phyloP scores from a whole-genome alignment of 2,113 vertebrate genomes.

The Spea bombifrons region DNA sequence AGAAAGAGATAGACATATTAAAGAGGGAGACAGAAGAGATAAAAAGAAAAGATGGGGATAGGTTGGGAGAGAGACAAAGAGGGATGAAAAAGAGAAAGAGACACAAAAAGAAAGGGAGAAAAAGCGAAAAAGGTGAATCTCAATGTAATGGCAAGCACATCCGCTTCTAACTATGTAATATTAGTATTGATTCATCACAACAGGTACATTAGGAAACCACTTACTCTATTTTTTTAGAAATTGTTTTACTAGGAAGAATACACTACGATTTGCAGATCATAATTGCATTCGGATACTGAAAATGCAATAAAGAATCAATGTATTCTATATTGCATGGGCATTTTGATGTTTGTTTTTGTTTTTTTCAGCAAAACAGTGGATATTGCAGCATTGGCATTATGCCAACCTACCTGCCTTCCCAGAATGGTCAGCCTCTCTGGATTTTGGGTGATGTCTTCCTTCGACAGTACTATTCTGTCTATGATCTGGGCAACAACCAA shows the following conservation, averaged over 20 bases:
- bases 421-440: constrained; percentile 60
- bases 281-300: neutral
- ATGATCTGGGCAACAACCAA: constrained; percentile 56
- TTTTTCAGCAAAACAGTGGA: constrained; percentile 47
- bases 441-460: constrained; percentile 68
- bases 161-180: too few relatives aligned
- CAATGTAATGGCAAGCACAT: too few relatives aligned
- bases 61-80: too few relatives aligned
- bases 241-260: neutral
- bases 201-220: too few relatives aligned
- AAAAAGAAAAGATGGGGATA: too few relatives aligned
- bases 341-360: neutral
- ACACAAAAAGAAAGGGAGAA: too few relatives aligned
- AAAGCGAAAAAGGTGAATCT: too few relatives aligned
- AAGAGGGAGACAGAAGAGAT: too few relatives aligned
- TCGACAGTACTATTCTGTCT: constrained; percentile 65
- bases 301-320: neutral
- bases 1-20: too few relatives aligned
- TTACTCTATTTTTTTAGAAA: neutral
- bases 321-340: too few relatives aligned
- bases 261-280: neutral
- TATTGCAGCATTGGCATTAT: constrained; percentile 56
- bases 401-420: constrained; percentile 62
- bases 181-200: too few relatives aligned
- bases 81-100: too few relatives aligned